phyloP scores from a whole-genome alignment of 1,140 invertebrate species.

The Scylla paramamosain region DNA sequence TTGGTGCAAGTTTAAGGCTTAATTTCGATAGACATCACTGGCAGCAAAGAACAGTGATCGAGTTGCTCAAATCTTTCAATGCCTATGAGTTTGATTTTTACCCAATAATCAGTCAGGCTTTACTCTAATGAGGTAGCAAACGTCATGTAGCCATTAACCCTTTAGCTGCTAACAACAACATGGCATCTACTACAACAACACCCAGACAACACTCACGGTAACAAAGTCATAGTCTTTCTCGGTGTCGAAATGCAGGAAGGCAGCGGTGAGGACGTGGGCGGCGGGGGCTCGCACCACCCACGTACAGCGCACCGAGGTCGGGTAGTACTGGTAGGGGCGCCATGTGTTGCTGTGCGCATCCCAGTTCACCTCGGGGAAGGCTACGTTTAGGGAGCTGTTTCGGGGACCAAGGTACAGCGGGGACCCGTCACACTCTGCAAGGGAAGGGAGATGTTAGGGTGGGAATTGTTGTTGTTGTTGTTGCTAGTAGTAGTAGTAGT shows the following conservation, averaged over 20 bases:
- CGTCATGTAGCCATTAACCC: no score
- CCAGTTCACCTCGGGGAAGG: conserved; percentile 68
- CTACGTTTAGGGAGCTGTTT: conserved; percentile 54
- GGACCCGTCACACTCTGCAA: conserved; percentile 49
- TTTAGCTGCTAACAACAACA: no score
- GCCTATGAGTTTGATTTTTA: no score
- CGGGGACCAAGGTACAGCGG: conserved; percentile 36
- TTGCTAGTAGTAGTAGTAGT: neutral
- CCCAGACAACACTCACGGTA: conserved; percentile 31
- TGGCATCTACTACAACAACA: no score
- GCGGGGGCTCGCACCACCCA: conserved; percentile 62
- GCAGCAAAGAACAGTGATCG: no score
- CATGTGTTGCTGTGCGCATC: conserved; percentile 33
- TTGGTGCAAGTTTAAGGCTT: no score
- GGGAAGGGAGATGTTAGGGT: neutral
- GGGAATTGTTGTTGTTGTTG: neutral
- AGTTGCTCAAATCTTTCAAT: no score
- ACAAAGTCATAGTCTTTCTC: conserved; percentile 66
- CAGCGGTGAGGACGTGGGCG: conserved; percentile 45
- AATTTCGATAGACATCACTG: no score
- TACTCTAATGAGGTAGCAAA: no score
- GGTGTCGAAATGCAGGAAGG: conserved; percentile 61
- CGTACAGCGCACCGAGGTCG: conserved; percentile 55
- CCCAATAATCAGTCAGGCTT: no score
- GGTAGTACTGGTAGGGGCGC: conserved; percentile 49